Evolutionary conservation across 2,113 vertebrate species (phyloP), one percentile per base, ranked within the genome.

Genomic region (Athene cunicularia): DNA sequence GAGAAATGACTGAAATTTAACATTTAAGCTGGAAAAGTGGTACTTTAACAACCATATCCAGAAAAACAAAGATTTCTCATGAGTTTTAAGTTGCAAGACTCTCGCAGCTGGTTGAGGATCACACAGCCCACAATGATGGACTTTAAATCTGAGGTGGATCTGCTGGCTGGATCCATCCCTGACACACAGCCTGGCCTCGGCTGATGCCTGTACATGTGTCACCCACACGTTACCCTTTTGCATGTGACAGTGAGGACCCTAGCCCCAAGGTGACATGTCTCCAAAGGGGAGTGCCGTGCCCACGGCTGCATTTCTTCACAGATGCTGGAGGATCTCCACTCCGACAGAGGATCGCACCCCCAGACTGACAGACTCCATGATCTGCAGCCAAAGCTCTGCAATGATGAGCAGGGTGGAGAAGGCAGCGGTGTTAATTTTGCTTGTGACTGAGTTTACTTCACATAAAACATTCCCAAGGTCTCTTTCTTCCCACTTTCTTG

Each of bases 241-340:
- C 59, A 6, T 27, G 72, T 59, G 77, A 12, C 0, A 1, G 7
- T 41, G 22, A 49, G 45, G 58, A 55, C 55, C 32, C 27, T 32
- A 56, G 32, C 35, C 72, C 41, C 23, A 9, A 5, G 41, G 56
- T 41, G 56, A 56, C 37, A 5, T 43, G 35, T 67, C 24, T 58
- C 12, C 6, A 53, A 77, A 62, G 20, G 14, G 41, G 5, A 45
- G 17, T 39, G 41, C 66, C 1, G 1, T n/a, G 73, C 47, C 27
- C 10, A 12, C 1, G 0, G 11, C 59, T n/a, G 49, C 3, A 0
- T 14, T 60, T 43, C 41, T 32, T 63, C 35, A 12, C 16, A 18
- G 56, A 3, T 10, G 9, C 85, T 0, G 0, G 7, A 22, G 43
- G 27, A 32, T 59, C 22, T 68, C 23, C 22, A 1, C 28, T 50